Conservation (phyloP, 2,113 vertebrate species). For the Alosa alosa region DNA sequence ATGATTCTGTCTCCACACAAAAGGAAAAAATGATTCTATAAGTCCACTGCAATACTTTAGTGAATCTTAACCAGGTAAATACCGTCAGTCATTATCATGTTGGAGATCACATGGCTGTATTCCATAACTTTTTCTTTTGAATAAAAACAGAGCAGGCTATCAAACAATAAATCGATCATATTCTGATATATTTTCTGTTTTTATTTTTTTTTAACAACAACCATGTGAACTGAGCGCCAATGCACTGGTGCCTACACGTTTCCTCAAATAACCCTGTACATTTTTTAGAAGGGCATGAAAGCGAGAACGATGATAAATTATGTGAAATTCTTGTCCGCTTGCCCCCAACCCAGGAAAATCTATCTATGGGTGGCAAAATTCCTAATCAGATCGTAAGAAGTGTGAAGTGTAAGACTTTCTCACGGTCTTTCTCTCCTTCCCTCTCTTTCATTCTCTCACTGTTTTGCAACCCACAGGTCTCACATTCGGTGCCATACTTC, state of each 20-base stretch:
- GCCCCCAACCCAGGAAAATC: not conserved
- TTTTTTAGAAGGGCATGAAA: no score
- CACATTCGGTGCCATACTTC: not conserved
- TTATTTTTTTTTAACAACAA: no score
- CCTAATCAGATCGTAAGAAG: not conserved
- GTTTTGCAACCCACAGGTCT: not conserved
- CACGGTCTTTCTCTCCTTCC: not conserved
- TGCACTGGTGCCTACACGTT: no score
- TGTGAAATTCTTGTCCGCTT: not conserved
- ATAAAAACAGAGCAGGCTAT: not conserved
- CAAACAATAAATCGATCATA: not conserved
- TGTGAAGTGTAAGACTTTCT: not conserved
- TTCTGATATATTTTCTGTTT: no score
- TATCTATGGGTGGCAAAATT: not conserved
- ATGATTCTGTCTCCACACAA: no score
- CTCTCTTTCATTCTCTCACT: not conserved
- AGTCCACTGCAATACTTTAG: not conserved
- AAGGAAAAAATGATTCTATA: no score
- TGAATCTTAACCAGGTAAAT: not conserved
- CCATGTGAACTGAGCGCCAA: no score
- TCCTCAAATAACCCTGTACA: no score
- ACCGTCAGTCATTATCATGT: not conserved
- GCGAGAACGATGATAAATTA: not conserved
- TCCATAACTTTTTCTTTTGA: not conserved
- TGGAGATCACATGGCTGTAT: not conserved